Evolutionary conservation across 2,113 vertebrate genomes (phyloP).

Genomic region (Lasiurus cinereus): DNA sequence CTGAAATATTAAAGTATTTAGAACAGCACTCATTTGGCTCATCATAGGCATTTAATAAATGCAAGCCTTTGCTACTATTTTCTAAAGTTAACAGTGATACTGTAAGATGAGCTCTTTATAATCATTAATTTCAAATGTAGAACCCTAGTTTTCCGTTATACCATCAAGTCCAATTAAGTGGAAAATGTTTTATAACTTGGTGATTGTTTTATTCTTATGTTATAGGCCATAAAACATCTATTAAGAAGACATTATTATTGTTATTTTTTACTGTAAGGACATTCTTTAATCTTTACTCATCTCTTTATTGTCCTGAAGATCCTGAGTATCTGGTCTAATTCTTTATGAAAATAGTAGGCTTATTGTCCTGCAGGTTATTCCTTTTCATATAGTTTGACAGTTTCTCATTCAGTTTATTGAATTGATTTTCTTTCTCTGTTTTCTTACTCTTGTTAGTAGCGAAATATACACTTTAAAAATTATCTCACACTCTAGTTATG

Average conservation of each 20-base stretch:
- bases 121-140: not conserved
- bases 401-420: not conserved
- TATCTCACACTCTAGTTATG: slow-evolving; percentile 38
- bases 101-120: slow-evolving; percentile 10
- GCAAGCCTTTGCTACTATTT: not conserved
- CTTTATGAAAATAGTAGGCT: not conserved
- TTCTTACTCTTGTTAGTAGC: not conserved
- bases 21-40: not conserved
- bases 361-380: not conserved
- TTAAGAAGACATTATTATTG: not conserved
- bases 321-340: not conserved
- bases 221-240: not conserved
- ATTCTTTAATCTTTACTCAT: not conserved
- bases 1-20: slow-evolving; percentile 5
- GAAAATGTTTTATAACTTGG: not conserved
- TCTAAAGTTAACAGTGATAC: not conserved
- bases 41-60: not conserved
- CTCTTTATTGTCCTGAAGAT: not conserved
- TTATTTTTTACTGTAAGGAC: not conserved
- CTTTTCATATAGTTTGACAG: not conserved
- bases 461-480: slow-evolving; percentile 49
- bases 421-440: not conserved
- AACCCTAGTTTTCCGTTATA: not conserved
- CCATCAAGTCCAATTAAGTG: not conserved
- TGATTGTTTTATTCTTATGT: not conserved